phyloP scores from a whole-genome alignment of 1,140 invertebrate species.

The Drosophila insularis region DNA sequence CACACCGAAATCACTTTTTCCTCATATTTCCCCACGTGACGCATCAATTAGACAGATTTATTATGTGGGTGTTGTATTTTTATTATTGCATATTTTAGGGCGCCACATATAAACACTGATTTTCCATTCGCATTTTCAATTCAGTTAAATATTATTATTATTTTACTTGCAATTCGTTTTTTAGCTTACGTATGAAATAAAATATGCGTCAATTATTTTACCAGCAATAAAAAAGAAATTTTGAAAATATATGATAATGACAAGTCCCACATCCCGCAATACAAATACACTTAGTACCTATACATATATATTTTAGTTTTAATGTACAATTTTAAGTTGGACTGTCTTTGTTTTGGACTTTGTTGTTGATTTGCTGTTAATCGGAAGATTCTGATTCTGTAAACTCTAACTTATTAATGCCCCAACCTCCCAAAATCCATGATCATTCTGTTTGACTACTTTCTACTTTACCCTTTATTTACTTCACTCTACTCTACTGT shows the following conservation, averaged over 20 bases:
- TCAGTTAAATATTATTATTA: background rate
- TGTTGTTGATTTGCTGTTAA: no score
- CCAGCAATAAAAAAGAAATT: background rate
- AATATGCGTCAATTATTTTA: slow-evolving; percentile 52
- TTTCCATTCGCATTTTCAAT: background rate
- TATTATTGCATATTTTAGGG: slow-evolving; percentile 19
- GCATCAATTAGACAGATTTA: background rate
- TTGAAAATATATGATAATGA: slow-evolving; percentile 2
- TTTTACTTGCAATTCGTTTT: background rate
- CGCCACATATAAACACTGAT: slow-evolving; percentile 9
- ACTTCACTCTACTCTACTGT: background rate
- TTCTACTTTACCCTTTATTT: background rate
- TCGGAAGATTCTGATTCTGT: no score
- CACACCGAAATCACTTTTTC: background rate
- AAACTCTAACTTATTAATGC: no score
- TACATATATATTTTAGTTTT: no score
- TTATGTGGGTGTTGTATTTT: background rate
- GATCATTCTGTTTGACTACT: background rate
- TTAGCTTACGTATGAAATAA: slow-evolving; percentile 30
- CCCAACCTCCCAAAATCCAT: no score
- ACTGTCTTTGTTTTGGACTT: no score
- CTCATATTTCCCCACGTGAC: background rate
- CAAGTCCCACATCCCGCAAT: background rate
- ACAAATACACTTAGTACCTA: no score
- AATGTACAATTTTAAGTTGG: no score